Percentiles rank a stretch among this genome's conserved stretches.
Evolutionary conservation across 2,888 invertebrate species (phyloP).

Genomic region (Conus canariensis): DNA sequence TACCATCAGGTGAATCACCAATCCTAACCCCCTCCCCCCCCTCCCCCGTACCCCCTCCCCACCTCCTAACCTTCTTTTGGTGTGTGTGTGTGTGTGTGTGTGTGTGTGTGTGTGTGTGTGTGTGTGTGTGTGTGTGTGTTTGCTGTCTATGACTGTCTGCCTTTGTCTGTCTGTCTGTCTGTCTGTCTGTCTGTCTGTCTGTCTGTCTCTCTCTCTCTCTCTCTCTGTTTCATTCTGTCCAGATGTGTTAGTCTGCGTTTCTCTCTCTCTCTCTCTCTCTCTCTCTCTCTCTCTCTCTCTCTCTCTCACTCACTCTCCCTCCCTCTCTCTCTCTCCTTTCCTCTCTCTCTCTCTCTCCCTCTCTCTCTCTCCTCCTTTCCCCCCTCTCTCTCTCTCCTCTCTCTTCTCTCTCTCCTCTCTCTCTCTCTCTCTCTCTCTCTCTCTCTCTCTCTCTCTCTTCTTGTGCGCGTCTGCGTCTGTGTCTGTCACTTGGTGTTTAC

Average conservation of each 20-base stretch:
- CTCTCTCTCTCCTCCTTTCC: not conserved
- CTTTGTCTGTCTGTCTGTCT: too few relatives aligned
- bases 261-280: not conserved
- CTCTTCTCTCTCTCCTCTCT: too few relatives aligned
- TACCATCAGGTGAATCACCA: conserved; percentile 85
- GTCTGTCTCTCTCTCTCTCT: too few relatives aligned
- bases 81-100: too few relatives aligned
- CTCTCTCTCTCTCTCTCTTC: not conserved
- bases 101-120: too few relatives aligned
- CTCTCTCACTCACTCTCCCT: not conserved
- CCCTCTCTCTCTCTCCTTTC: not conserved
- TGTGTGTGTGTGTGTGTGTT: too few relatives aligned
- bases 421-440: not conserved
- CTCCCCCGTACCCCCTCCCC: too few relatives aligned
- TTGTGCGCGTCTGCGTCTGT: not conserved
- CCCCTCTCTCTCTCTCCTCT: not conserved
- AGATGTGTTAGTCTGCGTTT: not conserved
- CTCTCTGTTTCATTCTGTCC: not conserved
- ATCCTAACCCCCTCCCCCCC: too few relatives aligned
- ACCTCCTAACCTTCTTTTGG: too few relatives aligned
- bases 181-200: too few relatives aligned
- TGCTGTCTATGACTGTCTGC: too few relatives aligned
- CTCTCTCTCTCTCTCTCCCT: not conserved
- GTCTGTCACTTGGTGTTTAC: too few relatives aligned
- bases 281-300: not conserved